phyloP scores from a whole-genome alignment of 2,113 vertebrate genomes.

The Podarcis cretensis region DNA sequence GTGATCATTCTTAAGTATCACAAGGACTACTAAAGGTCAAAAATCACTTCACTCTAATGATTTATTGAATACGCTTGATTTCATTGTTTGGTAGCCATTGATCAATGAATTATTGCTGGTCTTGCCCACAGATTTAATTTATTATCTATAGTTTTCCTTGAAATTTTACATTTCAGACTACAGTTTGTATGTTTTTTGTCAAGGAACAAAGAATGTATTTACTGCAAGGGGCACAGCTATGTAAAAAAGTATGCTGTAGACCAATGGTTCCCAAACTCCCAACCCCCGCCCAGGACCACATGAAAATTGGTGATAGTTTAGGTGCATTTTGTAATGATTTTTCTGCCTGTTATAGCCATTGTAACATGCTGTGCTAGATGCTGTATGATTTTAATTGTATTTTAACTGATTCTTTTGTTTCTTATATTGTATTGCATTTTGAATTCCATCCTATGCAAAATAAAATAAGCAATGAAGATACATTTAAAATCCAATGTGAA shows the following conservation, averaged over 20 bases:
- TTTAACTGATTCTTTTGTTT: no score
- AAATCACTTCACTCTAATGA: conserved; percentile 33
- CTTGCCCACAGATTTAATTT: conserved; percentile 42
- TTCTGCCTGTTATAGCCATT: no score
- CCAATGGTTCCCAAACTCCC: neutral
- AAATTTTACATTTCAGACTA: neutral
- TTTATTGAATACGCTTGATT: conserved; percentile 53
- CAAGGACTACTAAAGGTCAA: conserved; percentile 41
- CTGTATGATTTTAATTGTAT: no score
- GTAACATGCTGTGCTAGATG: no score
- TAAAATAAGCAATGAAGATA: no score
- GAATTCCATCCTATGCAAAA: no score
- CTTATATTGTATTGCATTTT: no score
- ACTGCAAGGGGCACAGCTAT: neutral
- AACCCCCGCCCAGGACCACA: neutral
- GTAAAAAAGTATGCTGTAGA: neutral
- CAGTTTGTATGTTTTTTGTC: neutral
- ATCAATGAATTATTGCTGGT: conserved; percentile 32
- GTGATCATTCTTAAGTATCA: conserved; percentile 26
- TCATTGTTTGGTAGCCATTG: conserved; percentile 31
- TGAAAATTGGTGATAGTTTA: neutral
- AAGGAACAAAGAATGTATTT: neutral
- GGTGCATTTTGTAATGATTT: no score
- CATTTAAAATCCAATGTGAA: no score
- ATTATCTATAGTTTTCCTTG: neutral